Evolutionary conservation across 1,140 invertebrate species (phyloP), one percentile per base, ranked within the genome.

Genomic region (Melanaphis sacchari): DNA sequence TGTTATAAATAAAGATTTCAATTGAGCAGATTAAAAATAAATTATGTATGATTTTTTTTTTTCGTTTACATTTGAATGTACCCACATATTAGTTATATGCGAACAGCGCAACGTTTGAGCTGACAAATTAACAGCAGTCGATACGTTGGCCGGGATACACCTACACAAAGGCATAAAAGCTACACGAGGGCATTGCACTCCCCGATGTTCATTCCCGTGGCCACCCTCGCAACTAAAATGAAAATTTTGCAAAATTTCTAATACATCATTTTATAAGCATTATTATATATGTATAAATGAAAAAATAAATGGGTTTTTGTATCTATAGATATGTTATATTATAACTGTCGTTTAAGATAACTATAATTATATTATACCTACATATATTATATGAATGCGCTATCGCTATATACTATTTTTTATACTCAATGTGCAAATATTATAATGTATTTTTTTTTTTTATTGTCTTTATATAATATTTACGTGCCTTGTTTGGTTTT

Each of bases 141-240:
- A 87, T 46, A 87, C 38, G 38, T 84, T 40, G 82, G 82, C 9
- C 82, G 82, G 82, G 82, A 41, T 84, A 22, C 38, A 87, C 26
- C 43, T 36, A 87, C 46, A 46, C 43, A 21, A 41, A 87, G 26
- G 84, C 40, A 85, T 4, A 87, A 87, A 87, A 87, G 85, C 85
- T 87, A 2, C 31, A 87, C n/a, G 43, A 46, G 85, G 85, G 85
- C 85, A 87, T 36, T 87, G 85, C 43, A 46, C 85, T 87, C 85
- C 21, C 31, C 40, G 40, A 40, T 7, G 22, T 5, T 4, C 11
- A 41, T 43, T 46, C 26, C 41, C 7, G 41, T 87, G 85, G 41
- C 85, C 31, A 46, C n/a, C 43, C n/a, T 43, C 15, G 43, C 46
- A 87, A 87, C 43, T 87, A 87, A 46, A 36, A 87, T 43, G 9